Conservation (phyloP, 2,888 invertebrate species). For the Gastrophysa polygoni region DNA sequence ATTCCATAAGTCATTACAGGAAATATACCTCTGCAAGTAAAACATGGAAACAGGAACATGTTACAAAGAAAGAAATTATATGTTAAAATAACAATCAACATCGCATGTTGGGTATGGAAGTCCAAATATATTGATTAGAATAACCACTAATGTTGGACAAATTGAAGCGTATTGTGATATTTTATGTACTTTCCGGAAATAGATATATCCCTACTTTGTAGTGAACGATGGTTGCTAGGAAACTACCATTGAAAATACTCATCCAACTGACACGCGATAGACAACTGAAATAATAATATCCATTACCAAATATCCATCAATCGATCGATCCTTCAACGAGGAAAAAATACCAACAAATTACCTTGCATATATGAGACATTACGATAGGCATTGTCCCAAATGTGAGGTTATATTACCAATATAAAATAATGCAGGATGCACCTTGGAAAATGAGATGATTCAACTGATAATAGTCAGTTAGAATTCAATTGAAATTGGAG, state of each 20-base stretch:
- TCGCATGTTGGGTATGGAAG: slow-evolving; percentile 32
- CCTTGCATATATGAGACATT: too few relatives aligned
- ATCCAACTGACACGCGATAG: slow-evolving; percentile 28
- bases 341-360: not conserved
- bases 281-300: not conserved
- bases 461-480: too few relatives aligned
- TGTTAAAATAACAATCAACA: slow-evolving; percentile 20
- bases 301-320: not conserved
- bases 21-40: not conserved
- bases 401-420: slow-evolving; percentile 25
- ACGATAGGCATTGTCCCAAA: not conserved
- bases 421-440: not conserved
- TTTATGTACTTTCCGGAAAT: slow-evolving; percentile 33
- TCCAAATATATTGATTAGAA: slow-evolving; percentile 36
- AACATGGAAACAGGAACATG: not conserved
- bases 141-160: slow-evolving; percentile 36
- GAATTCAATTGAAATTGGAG: too few relatives aligned
- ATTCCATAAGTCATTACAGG: too few relatives aligned
- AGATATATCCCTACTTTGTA: slow-evolving; percentile 29
- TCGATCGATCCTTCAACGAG: not conserved
- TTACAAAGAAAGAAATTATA: slow-evolving; percentile 16
- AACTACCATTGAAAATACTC: slow-evolving; percentile 23
- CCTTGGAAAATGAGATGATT: too few relatives aligned
- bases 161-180: slow-evolving; percentile 39
- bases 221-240: slow-evolving; percentile 39